Evolutionary conservation across 2,888 invertebrate genomes (phyloP).

Genomic region (Allolobophora icterica): DNA sequence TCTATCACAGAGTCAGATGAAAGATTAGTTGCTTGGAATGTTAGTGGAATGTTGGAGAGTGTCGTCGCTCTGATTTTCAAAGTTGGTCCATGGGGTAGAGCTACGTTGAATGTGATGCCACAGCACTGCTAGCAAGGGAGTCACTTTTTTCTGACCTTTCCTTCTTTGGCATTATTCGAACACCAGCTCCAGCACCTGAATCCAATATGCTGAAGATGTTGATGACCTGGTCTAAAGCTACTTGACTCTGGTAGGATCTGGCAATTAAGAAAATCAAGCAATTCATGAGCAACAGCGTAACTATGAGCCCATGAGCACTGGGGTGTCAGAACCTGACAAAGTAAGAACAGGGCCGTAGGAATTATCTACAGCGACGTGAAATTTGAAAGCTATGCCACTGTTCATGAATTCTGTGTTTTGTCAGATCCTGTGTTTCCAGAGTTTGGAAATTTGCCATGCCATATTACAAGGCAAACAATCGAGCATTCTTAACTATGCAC

Average conservation of each 20-base stretch:
- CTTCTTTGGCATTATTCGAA: neutral
- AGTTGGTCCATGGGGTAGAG: neutral
- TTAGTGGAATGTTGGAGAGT: neutral
- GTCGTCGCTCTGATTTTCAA: neutral
- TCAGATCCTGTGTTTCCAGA: too few relatives aligned
- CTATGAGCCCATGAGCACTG: too few relatives aligned
- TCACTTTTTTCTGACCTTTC: conserved; percentile 1
- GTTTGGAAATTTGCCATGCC: too few relatives aligned
- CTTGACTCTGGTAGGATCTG: neutral
- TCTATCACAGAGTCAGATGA: conserved; percentile 18
- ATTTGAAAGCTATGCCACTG: too few relatives aligned
- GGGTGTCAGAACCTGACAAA: too few relatives aligned
- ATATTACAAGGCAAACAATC: too few relatives aligned
- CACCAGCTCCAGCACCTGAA: neutral
- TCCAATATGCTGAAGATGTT: neutral
- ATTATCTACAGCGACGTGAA: too few relatives aligned
- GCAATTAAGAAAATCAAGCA: neutral
- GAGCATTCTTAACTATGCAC: too few relatives aligned
- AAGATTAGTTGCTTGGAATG: neutral
- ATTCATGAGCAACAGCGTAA: neutral
- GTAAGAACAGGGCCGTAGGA: too few relatives aligned
- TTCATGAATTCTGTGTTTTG: too few relatives aligned
- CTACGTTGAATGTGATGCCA: neutral
- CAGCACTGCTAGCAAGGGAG: neutral
- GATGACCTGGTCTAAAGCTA: neutral